Conservation (phyloP, 2,113 vertebrate genomes). For the Fregata magnificens region DNA sequence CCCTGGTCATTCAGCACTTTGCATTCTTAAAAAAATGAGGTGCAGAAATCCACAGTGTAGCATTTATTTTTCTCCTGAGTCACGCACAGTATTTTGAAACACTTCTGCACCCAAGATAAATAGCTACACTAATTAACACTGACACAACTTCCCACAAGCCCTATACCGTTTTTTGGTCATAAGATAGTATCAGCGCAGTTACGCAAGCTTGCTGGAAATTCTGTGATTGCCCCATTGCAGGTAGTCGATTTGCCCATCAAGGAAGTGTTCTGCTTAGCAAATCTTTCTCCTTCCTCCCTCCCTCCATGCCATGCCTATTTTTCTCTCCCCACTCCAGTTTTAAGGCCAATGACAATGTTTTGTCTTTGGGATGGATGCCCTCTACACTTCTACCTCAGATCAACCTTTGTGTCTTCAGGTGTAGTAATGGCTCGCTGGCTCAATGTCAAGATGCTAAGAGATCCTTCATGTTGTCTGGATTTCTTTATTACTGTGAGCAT, state of each 20-base stretch:
- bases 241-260: neutral
- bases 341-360: neutral
- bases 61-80: neutral
- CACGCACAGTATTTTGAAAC: neutral
- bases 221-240: neutral
- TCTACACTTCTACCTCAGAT: neutral
- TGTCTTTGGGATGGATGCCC: neutral
- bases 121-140: neutral
- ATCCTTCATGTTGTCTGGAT: neutral
- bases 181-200: neutral
- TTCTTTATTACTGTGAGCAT: neutral
- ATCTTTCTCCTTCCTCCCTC: neutral
- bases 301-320: rapidly evolving
- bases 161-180: neutral
- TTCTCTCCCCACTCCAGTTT: neutral
- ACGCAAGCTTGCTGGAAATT: neutral
- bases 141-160: neutral
- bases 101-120: neutral
- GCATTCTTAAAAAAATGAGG: neutral
- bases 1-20: neutral
- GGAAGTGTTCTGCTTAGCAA: neutral
- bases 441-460: neutral
- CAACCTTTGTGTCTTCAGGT: neutral
- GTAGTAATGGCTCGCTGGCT: neutral
- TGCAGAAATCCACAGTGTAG: neutral